Percentiles rank a stretch among this genome's conserved stretches.
Conservation (phyloP, 2,113 vertebrate species). For the Riparia riparia region DNA sequence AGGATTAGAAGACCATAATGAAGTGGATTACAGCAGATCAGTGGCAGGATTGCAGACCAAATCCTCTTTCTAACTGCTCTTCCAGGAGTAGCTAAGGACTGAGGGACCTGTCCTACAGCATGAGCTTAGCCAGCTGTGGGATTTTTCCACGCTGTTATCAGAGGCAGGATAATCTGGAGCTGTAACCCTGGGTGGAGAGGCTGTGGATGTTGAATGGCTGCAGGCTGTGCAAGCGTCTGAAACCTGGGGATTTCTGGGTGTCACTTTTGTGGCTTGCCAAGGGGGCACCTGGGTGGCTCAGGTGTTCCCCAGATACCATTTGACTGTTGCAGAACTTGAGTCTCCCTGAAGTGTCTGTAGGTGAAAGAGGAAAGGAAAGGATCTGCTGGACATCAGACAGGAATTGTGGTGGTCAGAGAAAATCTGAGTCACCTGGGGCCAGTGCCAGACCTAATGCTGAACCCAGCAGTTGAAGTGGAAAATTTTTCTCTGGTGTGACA, state of each 20-base stretch:
- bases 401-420: background rate
- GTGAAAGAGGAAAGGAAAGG: background rate
- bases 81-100: background rate
- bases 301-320: background rate
- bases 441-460: background rate
- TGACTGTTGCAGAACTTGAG: background rate
- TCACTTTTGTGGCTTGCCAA: background rate
- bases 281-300: rapidly evolving
- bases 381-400: background rate
- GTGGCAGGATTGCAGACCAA: constrained; percentile 27
- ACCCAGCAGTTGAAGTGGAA: background rate
- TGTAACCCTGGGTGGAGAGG: background rate
- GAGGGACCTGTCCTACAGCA: background rate
- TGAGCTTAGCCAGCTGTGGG: background rate
- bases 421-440: background rate
- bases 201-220: background rate
- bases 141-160: background rate
- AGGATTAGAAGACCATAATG: background rate
- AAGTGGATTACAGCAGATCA: constrained; percentile 46
- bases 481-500: background rate
- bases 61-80: constrained; percentile 28
- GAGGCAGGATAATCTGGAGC: background rate
- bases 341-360: background rate
- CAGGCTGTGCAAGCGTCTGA: background rate
- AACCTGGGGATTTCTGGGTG: background rate